Base-by-base conservation (phyloP, 2,888 invertebrate genomes). In the Hydraecia micacea region DNA sequence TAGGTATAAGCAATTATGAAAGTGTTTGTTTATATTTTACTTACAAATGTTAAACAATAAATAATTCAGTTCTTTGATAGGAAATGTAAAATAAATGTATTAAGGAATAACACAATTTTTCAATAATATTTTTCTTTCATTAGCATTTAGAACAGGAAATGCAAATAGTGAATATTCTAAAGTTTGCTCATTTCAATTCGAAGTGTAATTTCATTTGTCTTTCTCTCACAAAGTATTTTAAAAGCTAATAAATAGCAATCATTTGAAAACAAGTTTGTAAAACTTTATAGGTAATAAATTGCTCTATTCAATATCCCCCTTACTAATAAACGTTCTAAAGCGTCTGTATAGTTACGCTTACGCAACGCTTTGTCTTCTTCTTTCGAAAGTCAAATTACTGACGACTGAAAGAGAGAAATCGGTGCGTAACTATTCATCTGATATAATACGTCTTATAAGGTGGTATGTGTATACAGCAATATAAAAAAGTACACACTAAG, bases 171-270 rank as follows among this genome's bases (percentile, higher is more conserved):
- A 55, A 67, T 52, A 65, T 75, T 71, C 11, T 25, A 25, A 80
- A 83, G 73, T 79, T 83, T 79, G 73, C 65, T 80, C 65, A 75
- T 79, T 81, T 73, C 32, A 65, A 11, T 63, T 74, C 4, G 13
- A 69, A 69, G 21, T 73, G 63, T 46, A 77, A 42, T 78, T 76
- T 66, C 68, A 72, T 80, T 75, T 80, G 39, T 73, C 46, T 79
- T 80, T 39, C 49, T 58, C 49, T 77, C n/a, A 66, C 32, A 77
- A 60, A 46, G 46, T 46, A 15, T 46, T 46, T 71, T 46, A 55
- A 77, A 76, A 68, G 70, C 55, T 74, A 79, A 81, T 71, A 74
- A 73, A 83, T 79, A 75, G 39, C 32, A 81, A 82, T 77, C 15
- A 60, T 71, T 76, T 4, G 9, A 77, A 74, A 86, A 80, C 11